Percentiles rank a stretch among this genome's conserved stretches.
Conservation (phyloP, 2,888 invertebrate species). For the Machimus atricapillus region DNA sequence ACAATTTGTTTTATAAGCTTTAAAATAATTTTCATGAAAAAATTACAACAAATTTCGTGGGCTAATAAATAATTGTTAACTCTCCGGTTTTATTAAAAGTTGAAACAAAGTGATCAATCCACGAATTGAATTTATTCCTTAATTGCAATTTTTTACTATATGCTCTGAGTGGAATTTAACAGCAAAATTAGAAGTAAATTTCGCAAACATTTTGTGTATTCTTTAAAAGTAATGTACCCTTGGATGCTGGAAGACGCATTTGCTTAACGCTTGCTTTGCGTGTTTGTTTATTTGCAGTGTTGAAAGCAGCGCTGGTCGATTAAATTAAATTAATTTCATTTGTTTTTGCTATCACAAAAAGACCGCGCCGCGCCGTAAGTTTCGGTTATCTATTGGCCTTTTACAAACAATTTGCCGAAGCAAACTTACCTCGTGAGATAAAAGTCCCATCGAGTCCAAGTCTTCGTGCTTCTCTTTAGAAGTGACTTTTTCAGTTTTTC, state of each 20-base stretch:
- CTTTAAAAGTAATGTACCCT: background rate
- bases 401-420: background rate
- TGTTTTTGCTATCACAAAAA: background rate
- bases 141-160: background rate
- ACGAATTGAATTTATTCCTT: background rate
- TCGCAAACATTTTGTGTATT: background rate
- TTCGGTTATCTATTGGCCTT: background rate
- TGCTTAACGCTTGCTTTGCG: background rate
- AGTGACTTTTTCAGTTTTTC: background rate
- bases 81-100: too few species aligned
- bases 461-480: background rate
- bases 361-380: background rate
- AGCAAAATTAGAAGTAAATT: background rate
- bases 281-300: background rate
- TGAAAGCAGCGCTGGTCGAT: background rate
- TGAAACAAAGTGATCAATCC: background rate
- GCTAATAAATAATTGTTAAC: too few species aligned
- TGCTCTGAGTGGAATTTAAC: background rate
- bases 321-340: background rate
- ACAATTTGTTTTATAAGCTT: too few species aligned
- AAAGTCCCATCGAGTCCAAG: background rate
- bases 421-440: background rate
- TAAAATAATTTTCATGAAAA: too few species aligned
- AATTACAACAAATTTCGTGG: too few species aligned
- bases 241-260: background rate